Percentiles rank a stretch among this genome's conserved stretches.
Evolutionary conservation across 2,888 invertebrate genomes (phyloP).

Genomic region (Drosophila phalerata): DNA sequence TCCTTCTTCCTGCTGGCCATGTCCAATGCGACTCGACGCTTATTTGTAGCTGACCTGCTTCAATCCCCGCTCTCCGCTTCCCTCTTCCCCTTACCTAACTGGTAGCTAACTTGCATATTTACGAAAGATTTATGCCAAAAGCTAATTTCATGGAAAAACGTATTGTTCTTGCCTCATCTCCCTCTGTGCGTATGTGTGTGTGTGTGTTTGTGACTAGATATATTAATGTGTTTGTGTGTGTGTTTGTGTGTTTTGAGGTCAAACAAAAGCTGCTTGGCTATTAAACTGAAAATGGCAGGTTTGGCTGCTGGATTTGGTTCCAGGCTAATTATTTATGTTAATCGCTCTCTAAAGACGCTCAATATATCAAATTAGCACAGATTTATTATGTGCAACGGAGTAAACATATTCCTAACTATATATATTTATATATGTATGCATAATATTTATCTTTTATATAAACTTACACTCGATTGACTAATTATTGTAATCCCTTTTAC

Average conservation of each 20-base stretch:
- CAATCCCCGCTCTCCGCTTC: not conserved
- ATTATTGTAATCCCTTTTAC: conserved; percentile 45
- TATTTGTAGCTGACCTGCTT: conserved; percentile 34
- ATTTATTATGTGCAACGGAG: conserved; percentile 57
- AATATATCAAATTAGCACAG: conserved; percentile 71
- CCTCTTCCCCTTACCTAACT: not conserved
- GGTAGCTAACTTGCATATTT: conserved; percentile 57
- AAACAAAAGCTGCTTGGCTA: conserved; percentile 57
- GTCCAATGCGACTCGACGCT: conserved; percentile 25
- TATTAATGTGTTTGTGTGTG: conserved; percentile 13
- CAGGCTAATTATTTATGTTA: conserved; percentile 81
- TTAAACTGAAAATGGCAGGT: conserved; percentile 51
- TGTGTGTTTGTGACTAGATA: conserved; percentile 6
- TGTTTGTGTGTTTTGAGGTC: conserved; percentile 69
- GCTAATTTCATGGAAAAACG: conserved; percentile 82
- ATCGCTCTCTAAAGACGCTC: conserved; percentile 75
- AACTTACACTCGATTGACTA: conserved; percentile 50
- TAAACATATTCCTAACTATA: conserved; percentile 18
- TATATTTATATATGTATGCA: conserved; percentile 9
- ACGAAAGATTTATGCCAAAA: conserved; percentile 79
- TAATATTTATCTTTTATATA: not conserved
- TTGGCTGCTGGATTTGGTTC: conserved; percentile 59
- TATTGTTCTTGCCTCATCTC: conserved; percentile 63
- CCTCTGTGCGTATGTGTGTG: conserved; percentile 5
- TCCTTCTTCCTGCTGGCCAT: conserved; percentile 14